Conservation (phyloP, 2,113 vertebrate species). For the Periophthalmodon schlosseri region DNA sequence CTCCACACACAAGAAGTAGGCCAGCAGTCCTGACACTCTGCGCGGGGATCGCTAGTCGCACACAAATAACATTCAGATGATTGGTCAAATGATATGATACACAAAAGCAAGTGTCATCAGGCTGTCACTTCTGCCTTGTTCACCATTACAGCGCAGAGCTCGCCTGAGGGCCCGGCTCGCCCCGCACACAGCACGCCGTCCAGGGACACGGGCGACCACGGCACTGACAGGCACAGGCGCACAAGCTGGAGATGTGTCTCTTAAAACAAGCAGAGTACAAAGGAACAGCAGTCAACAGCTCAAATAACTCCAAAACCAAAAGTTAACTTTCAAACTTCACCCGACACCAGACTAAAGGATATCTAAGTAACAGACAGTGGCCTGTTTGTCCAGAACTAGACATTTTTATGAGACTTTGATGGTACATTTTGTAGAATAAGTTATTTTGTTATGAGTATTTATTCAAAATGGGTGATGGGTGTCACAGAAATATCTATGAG, state of each 20-base stretch:
- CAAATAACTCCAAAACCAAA: conserved; percentile 54
- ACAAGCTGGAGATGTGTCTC: conserved; percentile 36
- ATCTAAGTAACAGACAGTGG: conserved; percentile 33
- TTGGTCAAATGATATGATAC: conserved; percentile 76
- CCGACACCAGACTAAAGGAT: conserved; percentile 9
- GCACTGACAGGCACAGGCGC: conserved; percentile 61
- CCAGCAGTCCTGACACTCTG: conserved; percentile 74
- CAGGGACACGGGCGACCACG: conserved; percentile 59
- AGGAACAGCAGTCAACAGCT: conserved; percentile 60
- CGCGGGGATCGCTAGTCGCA: conserved; percentile 50
- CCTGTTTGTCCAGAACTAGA: conserved; percentile 18
- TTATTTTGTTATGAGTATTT: too few relatives aligned
- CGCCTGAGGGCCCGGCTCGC: conserved; percentile 56
- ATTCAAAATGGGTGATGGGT: too few relatives aligned
- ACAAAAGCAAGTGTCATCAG: conserved; percentile 74
- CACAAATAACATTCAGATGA: conserved; percentile 78
- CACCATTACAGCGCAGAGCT: conserved; percentile 56
- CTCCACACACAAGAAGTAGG: conserved; percentile 72
- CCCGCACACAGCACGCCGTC: conserved; percentile 40
- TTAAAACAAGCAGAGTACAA: conserved; percentile 58
- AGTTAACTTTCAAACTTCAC: conserved; percentile 27
- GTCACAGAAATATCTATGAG: too few relatives aligned
- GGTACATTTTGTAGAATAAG: too few relatives aligned
- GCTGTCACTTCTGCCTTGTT: conserved; percentile 67
- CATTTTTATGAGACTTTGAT: too few relatives aligned